Evolutionary conservation across 2,888 invertebrate genomes (phyloP).

Genomic region (Tiliacea aurago): DNA sequence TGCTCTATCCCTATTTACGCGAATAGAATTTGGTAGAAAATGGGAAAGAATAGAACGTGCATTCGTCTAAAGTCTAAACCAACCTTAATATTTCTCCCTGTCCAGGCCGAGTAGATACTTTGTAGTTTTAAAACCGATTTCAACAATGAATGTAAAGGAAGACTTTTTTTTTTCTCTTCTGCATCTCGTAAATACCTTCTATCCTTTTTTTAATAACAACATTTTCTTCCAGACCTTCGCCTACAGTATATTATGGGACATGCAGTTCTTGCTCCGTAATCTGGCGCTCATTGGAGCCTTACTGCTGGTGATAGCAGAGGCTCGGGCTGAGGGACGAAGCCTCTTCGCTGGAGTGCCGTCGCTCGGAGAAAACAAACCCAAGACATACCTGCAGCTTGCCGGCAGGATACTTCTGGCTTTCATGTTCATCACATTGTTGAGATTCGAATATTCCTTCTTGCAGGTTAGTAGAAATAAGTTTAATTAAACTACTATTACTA

Average conservation of each 20-base stretch:
- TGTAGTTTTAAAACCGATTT: neutral
- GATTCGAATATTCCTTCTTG: constrained; percentile 97
- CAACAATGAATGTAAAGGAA: neutral
- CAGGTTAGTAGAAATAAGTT: constrained; percentile 90
- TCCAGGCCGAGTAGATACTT: neutral
- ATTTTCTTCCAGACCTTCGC: constrained; percentile 94
- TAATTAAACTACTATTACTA: no score
- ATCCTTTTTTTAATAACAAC: neutral
- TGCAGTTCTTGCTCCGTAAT: constrained; percentile 99
- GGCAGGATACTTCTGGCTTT: constrained; percentile 98
- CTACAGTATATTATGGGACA: constrained; percentile 99
- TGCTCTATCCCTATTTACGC: no score
- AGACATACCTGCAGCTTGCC: constrained; percentile 98
- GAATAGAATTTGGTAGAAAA: no score
- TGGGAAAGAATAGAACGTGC: no score
- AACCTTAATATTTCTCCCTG: no score
- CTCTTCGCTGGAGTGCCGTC: constrained; percentile 98
- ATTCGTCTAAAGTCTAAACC: no score
- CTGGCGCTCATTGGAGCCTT: constrained; percentile 99
- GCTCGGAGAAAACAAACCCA: constrained; percentile 98
- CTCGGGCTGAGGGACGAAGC: constrained; percentile 97
- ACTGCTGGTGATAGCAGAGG: constrained; percentile 98
- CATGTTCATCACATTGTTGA: constrained; percentile 99
- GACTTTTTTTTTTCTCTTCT: neutral
- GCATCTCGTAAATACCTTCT: neutral